Base-by-base conservation (phyloP, 2,888 invertebrate genomes). In the Gastracanthus pulcherrimus region DNA sequence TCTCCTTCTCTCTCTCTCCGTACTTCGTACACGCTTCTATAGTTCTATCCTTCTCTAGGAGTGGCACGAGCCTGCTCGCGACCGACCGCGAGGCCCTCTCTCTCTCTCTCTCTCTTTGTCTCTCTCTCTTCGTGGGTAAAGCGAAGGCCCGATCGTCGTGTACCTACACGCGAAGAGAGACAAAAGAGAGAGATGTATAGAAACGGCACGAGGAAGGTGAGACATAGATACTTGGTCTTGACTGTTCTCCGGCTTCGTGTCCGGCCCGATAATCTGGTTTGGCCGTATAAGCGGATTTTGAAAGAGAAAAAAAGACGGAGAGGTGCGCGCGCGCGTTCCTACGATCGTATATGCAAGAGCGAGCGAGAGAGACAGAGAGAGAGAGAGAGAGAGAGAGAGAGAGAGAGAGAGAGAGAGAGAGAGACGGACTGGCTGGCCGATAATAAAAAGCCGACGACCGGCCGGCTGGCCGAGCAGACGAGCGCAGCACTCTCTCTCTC, bases 381-480 rank as follows among this genome's bases (percentile, higher is more conserved):
- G 70, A 72, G 31, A 36, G 38, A 16, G n/a, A 26, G 64, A 66
- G 71, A 3, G 34, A 70, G 45, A 45, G 70, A 72, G 75, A 83
- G 72, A 64, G 75, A 71, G 45, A 77, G 48, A 82, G 72, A 64
- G 76, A 36, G 66, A 76, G 48, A 55, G 70, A 67, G 67, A 74
- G 66, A 48, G 19, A 69, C 13, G 13, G 34, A n/a, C 92, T n/a
- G 92, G 92, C 38, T 26, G 67, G 58, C 60, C 31, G 60, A 93
- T 94, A 93, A 94, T 94, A 93, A 93, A 93, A 93, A 88, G 87
- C 88, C 87, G 86, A 85, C 87, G 86, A 86, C 86, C 87, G 86
- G 84, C 86, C 88, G 89, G 88, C 87, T 88, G 88, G 19, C 41
- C 69, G 69, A 78, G 69, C 81, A 81, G 81, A 81, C 81, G 78